These are phyloP conservation scores for Maconellicoccus hirsutus DNA, from an alignment of 1,140 invertebrate species.

Conservation along the genomic window DNA sequence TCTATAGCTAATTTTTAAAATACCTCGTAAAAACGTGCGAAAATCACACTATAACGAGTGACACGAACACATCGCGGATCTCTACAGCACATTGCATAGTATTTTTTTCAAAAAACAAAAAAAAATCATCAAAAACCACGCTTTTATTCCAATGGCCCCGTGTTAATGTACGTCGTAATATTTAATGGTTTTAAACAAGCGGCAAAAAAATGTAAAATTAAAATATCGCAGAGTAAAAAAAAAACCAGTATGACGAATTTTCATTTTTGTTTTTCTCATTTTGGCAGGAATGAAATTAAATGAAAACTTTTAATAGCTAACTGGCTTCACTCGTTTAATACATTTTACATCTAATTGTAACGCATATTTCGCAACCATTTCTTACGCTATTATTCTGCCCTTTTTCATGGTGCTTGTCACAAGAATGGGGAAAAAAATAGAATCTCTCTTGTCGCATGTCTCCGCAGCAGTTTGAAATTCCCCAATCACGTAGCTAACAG, in stretches of 20 bases:
- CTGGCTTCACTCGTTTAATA: neutral
- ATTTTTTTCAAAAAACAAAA: too few relatives aligned
- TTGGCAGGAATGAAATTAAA: neutral
- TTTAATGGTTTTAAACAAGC: neutral
- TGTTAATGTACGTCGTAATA: slow-evolving; percentile 5
- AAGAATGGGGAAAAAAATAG: too few relatives aligned
- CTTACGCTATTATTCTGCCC: too few relatives aligned
- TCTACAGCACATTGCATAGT: too few relatives aligned
- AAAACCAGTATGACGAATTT: neutral
- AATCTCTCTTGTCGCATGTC: too few relatives aligned
- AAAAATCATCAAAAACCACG: too few relatives aligned
- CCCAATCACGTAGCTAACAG: neutral
- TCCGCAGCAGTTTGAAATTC: too few relatives aligned
- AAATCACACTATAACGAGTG: too few relatives aligned
- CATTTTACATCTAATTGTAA: neutral
- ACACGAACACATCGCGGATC: too few relatives aligned
- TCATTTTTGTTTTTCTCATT: neutral
- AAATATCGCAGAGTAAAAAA: neutral
- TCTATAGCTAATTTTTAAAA: too few relatives aligned
- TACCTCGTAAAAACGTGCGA: too few relatives aligned
- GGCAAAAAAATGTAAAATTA: neutral
- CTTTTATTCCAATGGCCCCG: neutral
- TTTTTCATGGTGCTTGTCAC: too few relatives aligned
- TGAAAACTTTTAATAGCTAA: neutral
- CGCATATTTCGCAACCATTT: neutral